These are phyloP conservation scores for Eufriesea mexicana DNA, from an alignment of 1,140 invertebrate species.

Conservation along the genomic window DNA sequence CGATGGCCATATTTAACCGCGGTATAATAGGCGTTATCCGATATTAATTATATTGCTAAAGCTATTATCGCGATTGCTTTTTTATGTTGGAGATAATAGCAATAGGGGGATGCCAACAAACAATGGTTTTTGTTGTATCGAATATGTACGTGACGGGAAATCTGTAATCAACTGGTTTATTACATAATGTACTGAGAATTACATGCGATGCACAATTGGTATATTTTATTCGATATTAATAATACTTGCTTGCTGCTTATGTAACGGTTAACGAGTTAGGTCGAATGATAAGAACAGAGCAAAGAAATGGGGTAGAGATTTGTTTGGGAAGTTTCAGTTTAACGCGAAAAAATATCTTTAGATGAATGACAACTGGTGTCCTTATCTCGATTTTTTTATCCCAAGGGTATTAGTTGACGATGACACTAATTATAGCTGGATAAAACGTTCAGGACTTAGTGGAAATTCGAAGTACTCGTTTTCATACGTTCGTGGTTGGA, in stretches of 20 bases:
- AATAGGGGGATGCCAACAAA: neutral
- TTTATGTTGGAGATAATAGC: neutral
- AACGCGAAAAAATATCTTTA: too few relatives aligned
- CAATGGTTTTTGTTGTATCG: neutral
- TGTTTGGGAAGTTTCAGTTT: too few relatives aligned
- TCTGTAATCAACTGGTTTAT: neutral
- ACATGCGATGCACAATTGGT: neutral
- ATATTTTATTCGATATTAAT: neutral
- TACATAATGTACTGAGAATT: neutral
- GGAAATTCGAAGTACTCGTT: neutral
- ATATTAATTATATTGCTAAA: neutral
- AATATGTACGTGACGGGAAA: too few relatives aligned
- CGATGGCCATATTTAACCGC: neutral
- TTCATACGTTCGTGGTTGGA: neutral
- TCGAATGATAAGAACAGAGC: neutral
- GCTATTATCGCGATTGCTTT: neutral
- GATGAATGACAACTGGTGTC: too few relatives aligned
- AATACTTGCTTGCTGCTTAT: neutral
- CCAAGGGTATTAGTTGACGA: neutral
- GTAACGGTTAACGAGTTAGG: neutral
- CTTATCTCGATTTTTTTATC: neutral
- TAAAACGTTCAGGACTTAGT: neutral
- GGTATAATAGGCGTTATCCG: neutral
- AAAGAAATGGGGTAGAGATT: too few relatives aligned
- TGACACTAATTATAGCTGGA: neutral